A percentile compares a stretch with the other conserved stretches of the same genome.
Conservation (phyloP, 2,888 invertebrate genomes). For the Abrostola tripartita region DNA sequence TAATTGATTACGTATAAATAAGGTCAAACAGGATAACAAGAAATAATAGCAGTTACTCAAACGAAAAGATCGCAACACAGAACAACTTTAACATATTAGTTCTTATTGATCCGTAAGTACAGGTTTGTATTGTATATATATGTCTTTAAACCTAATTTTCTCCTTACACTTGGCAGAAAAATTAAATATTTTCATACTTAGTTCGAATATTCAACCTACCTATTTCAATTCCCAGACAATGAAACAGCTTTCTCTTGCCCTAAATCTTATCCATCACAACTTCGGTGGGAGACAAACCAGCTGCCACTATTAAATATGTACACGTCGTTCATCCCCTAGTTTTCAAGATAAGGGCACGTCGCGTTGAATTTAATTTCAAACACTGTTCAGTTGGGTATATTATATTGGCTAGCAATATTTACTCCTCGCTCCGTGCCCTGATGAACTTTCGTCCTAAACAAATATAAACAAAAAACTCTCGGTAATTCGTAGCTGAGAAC, state of each 20-base stretch:
- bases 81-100: too few relatives aligned
- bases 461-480: slow-evolving; percentile 69
- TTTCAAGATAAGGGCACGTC: slow-evolving; percentile 32
- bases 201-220: neutral
- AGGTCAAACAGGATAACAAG: too few relatives aligned
- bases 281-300: slow-evolving; percentile 31
- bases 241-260: neutral
- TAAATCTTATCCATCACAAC: slow-evolving; percentile 8
- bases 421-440: slow-evolving; percentile 58
- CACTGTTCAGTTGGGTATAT: slow-evolving; percentile 35
- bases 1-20: too few relatives aligned
- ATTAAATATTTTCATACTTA: neutral
- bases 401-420: slow-evolving; percentile 52
- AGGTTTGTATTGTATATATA: too few relatives aligned
- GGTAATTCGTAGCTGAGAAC: slow-evolving; percentile 36
- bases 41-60: too few relatives aligned
- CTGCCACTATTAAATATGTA: slow-evolving; percentile 38
- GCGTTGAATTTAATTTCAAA: slow-evolving; percentile 45
- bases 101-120: too few relatives aligned
- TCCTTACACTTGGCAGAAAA: neutral
- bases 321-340: slow-evolving; percentile 14
- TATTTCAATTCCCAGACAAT: neutral
- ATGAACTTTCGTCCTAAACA: slow-evolving; percentile 77
- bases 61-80: too few relatives aligned
- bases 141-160: too few relatives aligned